Conservation (phyloP, 2,113 vertebrate genomes). For the Corynorhinus townsendii region DNA sequence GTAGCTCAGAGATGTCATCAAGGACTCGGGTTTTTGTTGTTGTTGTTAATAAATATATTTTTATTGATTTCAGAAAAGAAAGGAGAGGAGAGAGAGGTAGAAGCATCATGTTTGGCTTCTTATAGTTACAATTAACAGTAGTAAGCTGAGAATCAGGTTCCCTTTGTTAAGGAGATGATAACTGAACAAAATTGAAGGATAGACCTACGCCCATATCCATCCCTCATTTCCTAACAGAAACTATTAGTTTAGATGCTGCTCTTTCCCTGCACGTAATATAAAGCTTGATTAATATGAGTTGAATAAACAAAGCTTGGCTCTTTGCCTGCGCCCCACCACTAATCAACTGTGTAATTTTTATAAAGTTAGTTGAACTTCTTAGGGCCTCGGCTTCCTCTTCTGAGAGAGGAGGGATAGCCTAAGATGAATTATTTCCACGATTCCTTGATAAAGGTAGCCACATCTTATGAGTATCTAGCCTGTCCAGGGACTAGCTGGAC, state of each 20-base stretch:
- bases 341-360: not conserved
- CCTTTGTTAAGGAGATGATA: not conserved
- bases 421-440: not conserved
- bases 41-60: too few relatives aligned
- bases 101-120: not conserved
- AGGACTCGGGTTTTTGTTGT: too few relatives aligned
- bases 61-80: too few relatives aligned
- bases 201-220: not conserved
- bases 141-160: not conserved
- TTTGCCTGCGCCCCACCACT: not conserved
- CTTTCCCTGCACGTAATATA: not conserved
- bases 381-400: not conserved
- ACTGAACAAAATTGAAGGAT: not conserved
- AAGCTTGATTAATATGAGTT: not conserved
- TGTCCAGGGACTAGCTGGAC: not conserved
- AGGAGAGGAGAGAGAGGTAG: too few relatives aligned
- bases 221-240: not conserved
- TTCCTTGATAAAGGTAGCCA: not conserved
- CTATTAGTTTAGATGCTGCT: not conserved
- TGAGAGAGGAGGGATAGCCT: not conserved
- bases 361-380: not conserved
- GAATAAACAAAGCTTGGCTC: not conserved
- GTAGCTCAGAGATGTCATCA: not conserved
- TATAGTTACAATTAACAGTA: not conserved
- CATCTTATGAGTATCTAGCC: not conserved